phyloP scores from a whole-genome alignment of 2,797 vertebrate species.

The Phaenicophaeus curvirostris region DNA sequence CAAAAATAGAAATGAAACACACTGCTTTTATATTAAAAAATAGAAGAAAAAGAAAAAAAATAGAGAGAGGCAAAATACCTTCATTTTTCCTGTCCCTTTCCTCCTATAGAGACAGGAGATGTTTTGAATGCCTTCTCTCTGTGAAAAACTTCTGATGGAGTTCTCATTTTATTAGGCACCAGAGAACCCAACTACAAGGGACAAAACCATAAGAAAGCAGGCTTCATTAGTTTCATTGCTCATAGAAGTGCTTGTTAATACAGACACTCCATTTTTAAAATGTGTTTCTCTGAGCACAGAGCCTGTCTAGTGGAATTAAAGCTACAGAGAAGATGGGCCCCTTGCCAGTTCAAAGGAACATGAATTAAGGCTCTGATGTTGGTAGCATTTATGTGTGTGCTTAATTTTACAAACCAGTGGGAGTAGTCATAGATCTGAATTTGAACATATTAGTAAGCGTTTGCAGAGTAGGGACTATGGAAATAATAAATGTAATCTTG shows the following conservation, averaged over 20 bases:
- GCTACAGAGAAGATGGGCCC: conserved; percentile 38
- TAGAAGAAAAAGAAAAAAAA: accelerated
- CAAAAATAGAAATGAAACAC: background rate
- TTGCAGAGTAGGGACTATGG: background rate
- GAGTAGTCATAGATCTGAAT: background rate
- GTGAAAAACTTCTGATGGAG: conserved; percentile 39
- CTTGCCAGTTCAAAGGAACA: conserved; percentile 59
- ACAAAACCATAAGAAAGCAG: conserved; percentile 26
- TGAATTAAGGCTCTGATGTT: conserved; percentile 58
- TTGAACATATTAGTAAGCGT: background rate
- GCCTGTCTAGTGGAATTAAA: conserved; percentile 60
- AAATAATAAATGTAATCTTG: background rate
- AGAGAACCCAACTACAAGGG: conserved; percentile 45
- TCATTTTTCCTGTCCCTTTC: conserved; percentile 21
- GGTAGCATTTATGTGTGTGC: conserved; percentile 17
- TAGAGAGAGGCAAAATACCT: background rate
- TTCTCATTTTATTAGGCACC: conserved; percentile 53
- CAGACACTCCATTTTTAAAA: conserved; percentile 64
- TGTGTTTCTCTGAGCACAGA: conserved; percentile 30
- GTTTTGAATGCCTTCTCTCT: background rate
- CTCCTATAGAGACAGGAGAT: conserved; percentile 9
- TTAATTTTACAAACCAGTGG: conserved; percentile 56
- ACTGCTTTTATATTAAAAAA: background rate
- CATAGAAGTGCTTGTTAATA: conserved; percentile 63
- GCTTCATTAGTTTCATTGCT: conserved; percentile 72